Percentiles rank a stretch among this genome's conserved stretches.
Evolutionary conservation across 1,140 invertebrate genomes (phyloP).

Genomic region (Dreissena polymorpha): DNA sequence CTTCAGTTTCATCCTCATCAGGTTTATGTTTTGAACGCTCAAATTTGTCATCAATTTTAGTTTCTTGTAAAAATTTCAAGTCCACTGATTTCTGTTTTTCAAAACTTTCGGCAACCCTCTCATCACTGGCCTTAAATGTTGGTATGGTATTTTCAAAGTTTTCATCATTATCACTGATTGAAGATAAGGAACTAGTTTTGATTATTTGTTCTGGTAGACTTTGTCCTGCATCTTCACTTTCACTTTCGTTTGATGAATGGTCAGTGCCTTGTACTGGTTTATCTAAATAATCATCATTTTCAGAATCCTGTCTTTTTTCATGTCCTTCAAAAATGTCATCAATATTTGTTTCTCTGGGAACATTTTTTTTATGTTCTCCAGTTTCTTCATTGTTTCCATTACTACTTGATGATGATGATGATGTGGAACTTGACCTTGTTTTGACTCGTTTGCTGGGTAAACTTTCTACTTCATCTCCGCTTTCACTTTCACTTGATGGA

Average conservation of each 20-base stretch:
- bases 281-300: not conserved
- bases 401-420: not conserved
- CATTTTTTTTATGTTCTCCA: not conserved
- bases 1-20: too few species aligned
- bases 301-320: not conserved
- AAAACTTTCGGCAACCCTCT: too few species aligned
- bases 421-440: not conserved
- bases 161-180: slow-evolving; percentile 9
- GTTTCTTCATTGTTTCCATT: not conserved
- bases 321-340: slow-evolving; percentile 2
- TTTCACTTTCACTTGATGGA: slow-evolving; percentile 19
- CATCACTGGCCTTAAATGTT: too few species aligned
- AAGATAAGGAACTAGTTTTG: not conserved
- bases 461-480: slow-evolving; percentile 15
- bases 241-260: not conserved
- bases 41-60: too few species aligned
- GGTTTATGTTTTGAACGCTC: too few species aligned
- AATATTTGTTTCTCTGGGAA: slow-evolving; percentile 4
- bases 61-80: too few species aligned
- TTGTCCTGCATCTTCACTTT: slow-evolving; percentile 16
- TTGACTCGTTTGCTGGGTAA: not conserved
- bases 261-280: not conserved
- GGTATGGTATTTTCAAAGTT: not conserved
- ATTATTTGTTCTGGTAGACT: not conserved
- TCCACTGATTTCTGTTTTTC: too few species aligned